Evolutionary conservation across 37 sponge, comb jelly and placozoan species (phyloP).

Genomic region (Bolinopsis microptera): DNA sequence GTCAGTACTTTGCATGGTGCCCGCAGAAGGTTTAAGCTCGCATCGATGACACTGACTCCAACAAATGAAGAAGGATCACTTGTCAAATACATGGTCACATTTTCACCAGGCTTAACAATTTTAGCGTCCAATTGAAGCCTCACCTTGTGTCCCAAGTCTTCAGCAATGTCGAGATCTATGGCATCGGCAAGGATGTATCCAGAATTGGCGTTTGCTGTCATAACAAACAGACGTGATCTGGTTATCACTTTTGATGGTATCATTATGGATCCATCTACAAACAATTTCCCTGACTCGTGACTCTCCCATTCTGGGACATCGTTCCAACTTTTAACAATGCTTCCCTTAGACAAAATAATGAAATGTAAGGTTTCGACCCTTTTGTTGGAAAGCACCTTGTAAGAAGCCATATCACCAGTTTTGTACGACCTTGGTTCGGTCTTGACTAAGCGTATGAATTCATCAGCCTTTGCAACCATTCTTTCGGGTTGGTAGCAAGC

Average conservation of each 20-base stretch:
- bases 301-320: background rate
- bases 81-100: background rate
- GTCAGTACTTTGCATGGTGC: constrained; percentile 32
- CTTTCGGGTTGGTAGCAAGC: constrained; percentile 57
- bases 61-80: constrained; percentile 33
- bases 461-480: background rate
- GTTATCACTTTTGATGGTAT: background rate
- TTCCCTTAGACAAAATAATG: background rate
- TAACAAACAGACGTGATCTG: background rate
- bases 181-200: constrained; percentile 4
- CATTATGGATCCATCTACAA: background rate
- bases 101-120: constrained; percentile 17
- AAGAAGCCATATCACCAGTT: background rate
- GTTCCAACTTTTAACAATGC: background rate
- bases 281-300: background rate
- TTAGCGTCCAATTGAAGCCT: background rate
- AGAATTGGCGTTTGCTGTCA: background rate
- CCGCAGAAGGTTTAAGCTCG: background rate
- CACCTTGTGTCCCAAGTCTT: background rate
- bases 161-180: background rate
- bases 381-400: background rate
- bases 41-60: background rate
- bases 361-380: background rate
- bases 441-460: constrained; percentile 18
- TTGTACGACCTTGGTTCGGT: background rate